Percentiles rank a stretch among this genome's conserved stretches.
Evolutionary conservation across 2,888 invertebrate genomes (phyloP).

Genomic region (Tetragonula carbonaria): DNA sequence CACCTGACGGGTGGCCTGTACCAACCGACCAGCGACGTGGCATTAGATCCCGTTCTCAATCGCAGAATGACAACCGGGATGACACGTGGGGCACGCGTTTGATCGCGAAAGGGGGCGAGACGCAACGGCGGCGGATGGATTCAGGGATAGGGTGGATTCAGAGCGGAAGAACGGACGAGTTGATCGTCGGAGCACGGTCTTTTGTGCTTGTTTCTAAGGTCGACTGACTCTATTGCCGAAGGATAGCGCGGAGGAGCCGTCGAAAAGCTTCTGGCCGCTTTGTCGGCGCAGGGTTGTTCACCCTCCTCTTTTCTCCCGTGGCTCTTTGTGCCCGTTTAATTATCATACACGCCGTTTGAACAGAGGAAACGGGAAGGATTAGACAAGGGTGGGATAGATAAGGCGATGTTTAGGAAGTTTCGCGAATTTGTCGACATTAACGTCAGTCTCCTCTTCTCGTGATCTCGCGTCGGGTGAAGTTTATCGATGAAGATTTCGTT

Average conservation of each 20-base stretch:
- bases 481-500: not conserved
- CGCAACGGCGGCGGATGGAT: not conserved
- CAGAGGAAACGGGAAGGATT: not conserved
- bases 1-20: constrained; percentile 46
- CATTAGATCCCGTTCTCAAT: constrained; percentile 32
- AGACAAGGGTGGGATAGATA: not conserved
- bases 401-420: not conserved
- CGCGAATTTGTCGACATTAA: not conserved
- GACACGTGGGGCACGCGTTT: constrained; percentile 50
- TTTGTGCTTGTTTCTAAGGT: constrained; percentile 68
- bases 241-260: constrained; percentile 60
- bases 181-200: constrained; percentile 57
- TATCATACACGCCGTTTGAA: constrained; percentile 48
- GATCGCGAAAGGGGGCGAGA: constrained; percentile 33
- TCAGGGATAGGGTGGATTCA: constrained; percentile 14
- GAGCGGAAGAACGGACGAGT: constrained; percentile 51
- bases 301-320: constrained; percentile 24
- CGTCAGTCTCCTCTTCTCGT: not conserved
- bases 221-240: constrained; percentile 68
- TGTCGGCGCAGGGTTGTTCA: constrained; percentile 48
- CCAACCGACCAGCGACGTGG: constrained; percentile 7
- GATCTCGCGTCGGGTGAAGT: not conserved
- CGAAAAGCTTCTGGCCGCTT: constrained; percentile 56
- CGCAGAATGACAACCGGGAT: constrained; percentile 24
- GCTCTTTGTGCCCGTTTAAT: constrained; percentile 63